Base-by-base conservation (phyloP, 2,797 vertebrate genomes). In the Lerista edwardsae region DNA sequence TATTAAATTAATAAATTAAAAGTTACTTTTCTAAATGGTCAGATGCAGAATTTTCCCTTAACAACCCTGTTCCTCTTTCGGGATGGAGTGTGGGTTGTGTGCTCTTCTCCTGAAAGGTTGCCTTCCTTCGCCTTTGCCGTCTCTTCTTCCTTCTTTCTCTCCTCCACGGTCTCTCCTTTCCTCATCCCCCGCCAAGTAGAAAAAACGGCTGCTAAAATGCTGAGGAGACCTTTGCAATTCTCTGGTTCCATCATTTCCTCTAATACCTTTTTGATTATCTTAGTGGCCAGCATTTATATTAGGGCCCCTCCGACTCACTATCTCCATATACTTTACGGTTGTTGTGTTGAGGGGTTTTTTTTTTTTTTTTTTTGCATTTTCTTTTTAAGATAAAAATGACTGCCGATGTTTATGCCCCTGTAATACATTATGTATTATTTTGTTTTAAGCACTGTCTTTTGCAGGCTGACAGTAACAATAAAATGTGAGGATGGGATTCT, bases 391-490 rank as follows among this genome's bases (percentile, higher is more conserved):
- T 97, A 97, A 98, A 98, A 97, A 96, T 92, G 94, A 97, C 97
- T 97, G 97, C 98, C 98, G 98, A 98, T 99, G 98, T 96, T 96
- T 96, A 97, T 97, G 97, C 97, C 95, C 94, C 83, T 93, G 96
- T 96, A 95, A 98, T 98, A 97, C 98, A 99, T 99, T 98, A 99
- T 99, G 98, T 98, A 98, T 98, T 98, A 98, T 98, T 98, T 98
- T 98, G 97, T 98, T 97, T 98, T 98, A 98, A 98, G 98, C 97
- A 96, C 97, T 97, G 96, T 98, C 96, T 98, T 99, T 99, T 98
- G 98, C 98, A 98, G 98, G 97, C 98, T 98, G 98, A 98, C 97
- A 97, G 97, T 98, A 99, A 99, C 97, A 98, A 98, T 98, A 98
- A 99, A 99, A 98, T 98, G 98, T 98, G 98, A 97, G 97, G 98